phyloP scores from a whole-genome alignment of 2,113 vertebrate genomes.

The Cyprinus carpio region DNA sequence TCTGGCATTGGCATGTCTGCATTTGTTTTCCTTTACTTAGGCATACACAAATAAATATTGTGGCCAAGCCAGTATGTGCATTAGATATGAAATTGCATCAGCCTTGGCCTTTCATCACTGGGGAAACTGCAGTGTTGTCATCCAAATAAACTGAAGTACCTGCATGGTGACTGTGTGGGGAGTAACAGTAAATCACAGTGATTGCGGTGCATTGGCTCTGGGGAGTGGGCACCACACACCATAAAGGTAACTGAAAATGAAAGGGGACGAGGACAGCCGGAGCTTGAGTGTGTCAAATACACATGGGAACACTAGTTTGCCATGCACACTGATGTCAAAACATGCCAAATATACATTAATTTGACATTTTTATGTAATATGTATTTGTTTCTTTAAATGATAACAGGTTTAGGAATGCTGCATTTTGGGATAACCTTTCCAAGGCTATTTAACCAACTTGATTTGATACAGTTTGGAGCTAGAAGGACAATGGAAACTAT shows the following conservation, averaged over 20 bases:
- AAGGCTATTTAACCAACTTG: not conserved
- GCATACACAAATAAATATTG: not conserved
- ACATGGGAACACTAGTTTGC: not conserved
- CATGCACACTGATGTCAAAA: not conserved
- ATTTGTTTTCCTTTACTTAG: not conserved
- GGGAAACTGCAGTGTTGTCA: not conserved
- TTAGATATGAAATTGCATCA: not conserved
- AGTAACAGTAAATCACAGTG: slow-evolving; percentile 37
- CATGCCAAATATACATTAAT: not conserved
- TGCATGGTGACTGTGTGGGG: not conserved
- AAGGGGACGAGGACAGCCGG: slow-evolving; percentile 23
- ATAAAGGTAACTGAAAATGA: slow-evolving; percentile 41
- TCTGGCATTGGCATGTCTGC: not conserved
- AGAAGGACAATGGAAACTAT: not conserved
- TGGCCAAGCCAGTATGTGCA: not conserved
- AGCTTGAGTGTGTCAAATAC: slow-evolving; percentile 1
- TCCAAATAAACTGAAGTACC: not conserved
- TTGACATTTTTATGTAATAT: not conserved
- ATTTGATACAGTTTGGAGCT: not conserved
- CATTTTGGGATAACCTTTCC: not conserved
- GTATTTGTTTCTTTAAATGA: not conserved
- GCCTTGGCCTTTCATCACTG: not conserved
- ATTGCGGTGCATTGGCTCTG: slow-evolving; percentile 34
- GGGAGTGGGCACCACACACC: not conserved
- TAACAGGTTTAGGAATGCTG: not conserved